Base-by-base conservation (phyloP, 2,888 invertebrate species). In the Altica lythri region DNA sequence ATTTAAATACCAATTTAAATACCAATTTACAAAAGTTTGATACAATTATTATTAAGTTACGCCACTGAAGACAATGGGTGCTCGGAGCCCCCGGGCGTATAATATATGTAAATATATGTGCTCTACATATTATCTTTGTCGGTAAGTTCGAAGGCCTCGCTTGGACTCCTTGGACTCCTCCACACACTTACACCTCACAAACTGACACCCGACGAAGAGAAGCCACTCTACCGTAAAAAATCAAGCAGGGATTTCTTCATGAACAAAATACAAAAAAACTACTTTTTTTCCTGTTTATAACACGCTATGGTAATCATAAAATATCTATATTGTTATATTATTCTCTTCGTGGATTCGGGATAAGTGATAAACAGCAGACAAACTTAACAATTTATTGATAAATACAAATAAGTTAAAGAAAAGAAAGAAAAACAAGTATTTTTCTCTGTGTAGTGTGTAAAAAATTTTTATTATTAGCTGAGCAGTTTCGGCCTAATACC, bases 101-200 rank as follows among this genome's bases (percentile, higher is more conserved):
- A 72, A 75, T 75, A 68, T 74, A 74, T 74, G 74, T 69, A 72
- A 74, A 74, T 74, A 67, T 72, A 74, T 73, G 74, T 75, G 75
- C 72, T 74, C 74, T 70, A 74, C 73, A 74, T 74, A 74, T 74
- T 73, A 74, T 68, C 73, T 74, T 74, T 74, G 74, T 74, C 74
- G 74, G 74, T 68, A 67, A 63, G 68, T 68, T 70, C 69, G 69
- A 66, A 67, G 68, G 61, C 68, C 64, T 64, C 61, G 61, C 56
- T 49, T 49, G 32, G 40, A 59, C 60, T 62, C 47, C 54, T 56
- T 48, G 57, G 55, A 55, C 63, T 57, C 60, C 61, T 62, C 61
- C 62, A 61, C 64, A 64, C 40, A 40, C 40, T 40, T 40, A 62
- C 60, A 63, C 61, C 60, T 57, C 64, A 61, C 30, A 34, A 38